Evolutionary conservation across 2,113 vertebrate species (phyloP).

Genomic region (Tonatia bakeri): DNA sequence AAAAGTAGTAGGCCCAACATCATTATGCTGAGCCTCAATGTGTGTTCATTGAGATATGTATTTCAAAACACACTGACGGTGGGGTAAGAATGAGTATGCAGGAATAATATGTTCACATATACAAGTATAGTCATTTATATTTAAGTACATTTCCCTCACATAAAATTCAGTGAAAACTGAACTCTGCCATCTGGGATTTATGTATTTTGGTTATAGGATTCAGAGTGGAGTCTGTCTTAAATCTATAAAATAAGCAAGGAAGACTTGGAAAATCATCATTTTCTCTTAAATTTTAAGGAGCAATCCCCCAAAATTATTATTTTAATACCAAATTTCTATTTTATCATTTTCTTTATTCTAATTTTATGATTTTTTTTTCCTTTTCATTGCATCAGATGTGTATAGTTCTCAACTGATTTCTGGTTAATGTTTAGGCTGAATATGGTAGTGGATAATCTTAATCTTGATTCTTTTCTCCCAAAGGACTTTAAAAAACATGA

Average conservation of each 20-base stretch:
- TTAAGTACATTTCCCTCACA: slow-evolving; percentile 55
- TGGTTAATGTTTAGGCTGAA: background rate
- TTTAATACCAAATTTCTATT: background rate
- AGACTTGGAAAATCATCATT: background rate
- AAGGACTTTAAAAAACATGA: background rate
- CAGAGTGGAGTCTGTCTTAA: background rate
- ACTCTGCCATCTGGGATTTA: slow-evolving; percentile 56
- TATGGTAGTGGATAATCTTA: background rate
- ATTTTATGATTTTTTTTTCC: background rate
- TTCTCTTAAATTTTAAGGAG: background rate
- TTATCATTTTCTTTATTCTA: background rate
- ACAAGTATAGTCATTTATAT: slow-evolving; percentile 58
- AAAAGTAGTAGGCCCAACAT: slow-evolving; percentile 35
- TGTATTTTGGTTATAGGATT: slow-evolving; percentile 1
- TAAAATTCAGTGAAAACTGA: slow-evolving; percentile 57
- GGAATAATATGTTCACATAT: slow-evolving; percentile 35
- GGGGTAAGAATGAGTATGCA: slow-evolving; percentile 44
- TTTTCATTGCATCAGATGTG: background rate
- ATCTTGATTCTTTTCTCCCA: background rate
- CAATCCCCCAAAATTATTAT: background rate
- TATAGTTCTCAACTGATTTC: background rate
- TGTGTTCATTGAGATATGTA: slow-evolving; percentile 8
- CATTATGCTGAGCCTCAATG: background rate
- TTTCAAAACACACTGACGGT: background rate
- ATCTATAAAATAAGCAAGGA: slow-evolving; percentile 11